Percentiles rank a stretch among this genome's conserved stretches.
These are phyloP conservation scores for Heteromyza rotundicornis DNA, from an alignment of 2,888 invertebrate species.

Conservation along the genomic window DNA sequence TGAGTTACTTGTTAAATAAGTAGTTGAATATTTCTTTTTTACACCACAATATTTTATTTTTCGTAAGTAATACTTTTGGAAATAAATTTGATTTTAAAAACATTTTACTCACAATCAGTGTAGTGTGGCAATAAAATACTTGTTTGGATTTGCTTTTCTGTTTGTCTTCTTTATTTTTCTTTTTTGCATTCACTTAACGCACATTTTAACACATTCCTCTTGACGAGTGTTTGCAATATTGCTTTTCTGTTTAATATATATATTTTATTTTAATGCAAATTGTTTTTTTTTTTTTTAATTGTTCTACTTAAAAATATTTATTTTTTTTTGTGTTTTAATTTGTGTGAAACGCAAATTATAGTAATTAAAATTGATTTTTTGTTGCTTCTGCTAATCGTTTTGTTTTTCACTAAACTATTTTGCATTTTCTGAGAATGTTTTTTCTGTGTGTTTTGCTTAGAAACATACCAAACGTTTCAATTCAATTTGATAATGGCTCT, in stretches of 20 bases:
- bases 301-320: background rate
- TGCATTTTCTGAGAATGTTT: slow-evolving; percentile 4
- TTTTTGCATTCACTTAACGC: slow-evolving; percentile 6
- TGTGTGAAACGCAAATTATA: slow-evolving; percentile 1
- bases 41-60: too few species aligned
- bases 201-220: slow-evolving; percentile 57
- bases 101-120: too few species aligned
- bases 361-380: background rate
- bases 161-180: slow-evolving; percentile 21
- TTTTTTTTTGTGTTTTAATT: slow-evolving; percentile 23
- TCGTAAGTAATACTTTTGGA: too few species aligned
- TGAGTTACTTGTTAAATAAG: too few species aligned
- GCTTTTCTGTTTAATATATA: slow-evolving; percentile 37
- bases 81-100: too few species aligned
- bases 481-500: too few species aligned
- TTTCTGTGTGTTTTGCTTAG: background rate
- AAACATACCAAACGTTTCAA: too few species aligned
- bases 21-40: too few species aligned
- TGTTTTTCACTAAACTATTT: slow-evolving; percentile 10
- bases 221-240: slow-evolving; percentile 49
- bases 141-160: slow-evolving; percentile 37
- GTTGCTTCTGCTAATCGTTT: slow-evolving; percentile 2
- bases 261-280: slow-evolving; percentile 33
- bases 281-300: slow-evolving; percentile 26
- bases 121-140: too few species aligned